Percentiles rank a stretch among this genome's conserved stretches.
Conservation (phyloP, 2,113 vertebrate genomes). For the Otocyon megalotis region DNA sequence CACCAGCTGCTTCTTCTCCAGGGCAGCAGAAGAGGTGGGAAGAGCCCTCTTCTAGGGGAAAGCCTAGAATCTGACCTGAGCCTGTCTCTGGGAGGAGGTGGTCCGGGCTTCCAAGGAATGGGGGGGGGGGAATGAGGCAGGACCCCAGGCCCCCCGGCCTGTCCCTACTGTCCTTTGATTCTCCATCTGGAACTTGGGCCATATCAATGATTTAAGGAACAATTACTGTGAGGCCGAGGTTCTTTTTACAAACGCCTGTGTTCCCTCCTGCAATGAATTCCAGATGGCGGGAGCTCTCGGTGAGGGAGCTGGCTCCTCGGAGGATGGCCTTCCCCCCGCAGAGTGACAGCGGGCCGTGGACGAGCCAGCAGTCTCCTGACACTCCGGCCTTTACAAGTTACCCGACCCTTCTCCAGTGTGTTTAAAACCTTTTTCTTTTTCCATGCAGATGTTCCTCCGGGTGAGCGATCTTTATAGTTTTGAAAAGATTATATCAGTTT, state of each 20-base stretch:
- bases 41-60: background rate
- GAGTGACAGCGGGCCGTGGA: conserved; percentile 88
- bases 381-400: conserved; percentile 88
- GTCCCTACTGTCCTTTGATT: conserved; percentile 71
- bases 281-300: conserved; percentile 91
- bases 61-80: background rate
- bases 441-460: conserved; percentile 90
- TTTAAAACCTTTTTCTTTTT: conserved; percentile 88
- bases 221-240: conserved; percentile 88
- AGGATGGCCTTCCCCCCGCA: conserved; percentile 86
- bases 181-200: conserved; percentile 84
- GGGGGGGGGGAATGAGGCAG: background rate
- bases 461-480: conserved; percentile 92
- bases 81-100: conserved; percentile 26
- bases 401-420: conserved; percentile 90
- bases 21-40: background rate
- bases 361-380: conserved; percentile 85
- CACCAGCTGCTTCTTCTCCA: background rate
- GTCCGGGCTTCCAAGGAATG: background rate
- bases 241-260: conserved; percentile 88
- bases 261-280: conserved; percentile 90
- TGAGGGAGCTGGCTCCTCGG: conserved; percentile 86
- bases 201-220: conserved; percentile 91
- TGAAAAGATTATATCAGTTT: conserved; percentile 93
- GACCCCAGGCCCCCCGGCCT: conserved; percentile 1